These are phyloP conservation scores for Caenorhabditis imperialis DNA, from an alignment of 2,888 invertebrate genomes.

Conservation along the genomic window DNA sequence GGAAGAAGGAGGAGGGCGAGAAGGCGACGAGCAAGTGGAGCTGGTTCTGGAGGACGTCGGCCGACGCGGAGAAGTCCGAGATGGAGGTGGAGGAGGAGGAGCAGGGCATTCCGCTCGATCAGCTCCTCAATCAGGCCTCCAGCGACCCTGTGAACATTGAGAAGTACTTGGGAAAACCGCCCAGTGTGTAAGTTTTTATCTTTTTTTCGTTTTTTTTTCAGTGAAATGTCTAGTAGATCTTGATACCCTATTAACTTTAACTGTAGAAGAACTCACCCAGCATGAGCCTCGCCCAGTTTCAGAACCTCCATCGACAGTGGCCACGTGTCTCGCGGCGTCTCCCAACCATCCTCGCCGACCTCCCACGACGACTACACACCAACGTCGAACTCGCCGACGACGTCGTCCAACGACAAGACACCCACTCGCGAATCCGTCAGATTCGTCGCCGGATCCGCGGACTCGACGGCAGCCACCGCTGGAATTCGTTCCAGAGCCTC, in stretches of 20 bases:
- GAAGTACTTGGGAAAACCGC: slow-evolving; percentile 71
- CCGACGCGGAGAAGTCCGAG: slow-evolving; percentile 4
- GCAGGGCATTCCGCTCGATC: slow-evolving; percentile 71
- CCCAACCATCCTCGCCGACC: slow-evolving; percentile 60
- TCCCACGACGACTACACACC: slow-evolving; percentile 28
- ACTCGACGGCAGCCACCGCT: slow-evolving; percentile 29
- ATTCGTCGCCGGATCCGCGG: slow-evolving; percentile 12
- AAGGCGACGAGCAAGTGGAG: slow-evolving; percentile 41
- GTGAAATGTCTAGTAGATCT: not conserved
- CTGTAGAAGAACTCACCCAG: too few relatives aligned
- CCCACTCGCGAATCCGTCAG: slow-evolving; percentile 50
- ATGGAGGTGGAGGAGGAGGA: slow-evolving; percentile 29
- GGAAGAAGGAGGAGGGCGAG: slow-evolving; percentile 45
- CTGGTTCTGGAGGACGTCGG: slow-evolving; percentile 50
- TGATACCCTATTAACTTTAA: too few relatives aligned
- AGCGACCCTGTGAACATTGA: slow-evolving; percentile 72
- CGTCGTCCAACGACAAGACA: slow-evolving; percentile 31
- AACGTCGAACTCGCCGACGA: slow-evolving; percentile 18
- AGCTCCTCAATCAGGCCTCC: slow-evolving; percentile 60
- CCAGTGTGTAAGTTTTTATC: slow-evolving; percentile 51
- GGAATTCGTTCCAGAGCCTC: slow-evolving; percentile 46
- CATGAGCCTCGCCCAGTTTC: slow-evolving; percentile 21
- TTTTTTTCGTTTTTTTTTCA: not conserved
- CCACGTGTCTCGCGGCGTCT: slow-evolving; percentile 60
- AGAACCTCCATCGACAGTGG: slow-evolving; percentile 64